Conservation (phyloP, 2,797 vertebrate species). For the Peromyscus attwateri region DNA sequence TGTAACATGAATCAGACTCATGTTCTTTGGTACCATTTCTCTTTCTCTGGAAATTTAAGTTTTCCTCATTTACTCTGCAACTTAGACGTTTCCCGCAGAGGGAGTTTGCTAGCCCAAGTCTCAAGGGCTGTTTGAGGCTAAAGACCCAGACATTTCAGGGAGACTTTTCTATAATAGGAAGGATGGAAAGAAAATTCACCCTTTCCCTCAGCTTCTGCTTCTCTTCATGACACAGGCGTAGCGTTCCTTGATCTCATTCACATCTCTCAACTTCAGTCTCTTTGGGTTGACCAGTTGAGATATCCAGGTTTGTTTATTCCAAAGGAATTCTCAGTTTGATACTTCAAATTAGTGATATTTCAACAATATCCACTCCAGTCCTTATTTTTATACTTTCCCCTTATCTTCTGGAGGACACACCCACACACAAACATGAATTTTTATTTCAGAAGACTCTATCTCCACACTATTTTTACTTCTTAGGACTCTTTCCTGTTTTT, state of each 20-base stretch:
- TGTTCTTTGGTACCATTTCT: not conserved
- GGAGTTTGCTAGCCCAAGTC: not conserved
- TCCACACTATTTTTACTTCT: not conserved
- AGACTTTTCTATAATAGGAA: constrained; percentile 45
- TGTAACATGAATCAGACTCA: not conserved
- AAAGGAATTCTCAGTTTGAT: not conserved
- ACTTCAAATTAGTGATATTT: constrained; percentile 21
- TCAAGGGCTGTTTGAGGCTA: not conserved
- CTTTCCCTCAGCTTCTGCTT: not conserved
- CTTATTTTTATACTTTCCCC: not conserved
- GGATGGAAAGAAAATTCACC: not conserved
- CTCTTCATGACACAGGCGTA: not conserved
- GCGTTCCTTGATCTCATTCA: not conserved
- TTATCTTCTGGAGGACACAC: not conserved
- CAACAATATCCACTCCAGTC: not conserved
- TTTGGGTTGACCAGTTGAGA: not conserved
- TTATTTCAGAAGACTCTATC: not conserved
- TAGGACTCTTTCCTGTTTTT: not conserved
- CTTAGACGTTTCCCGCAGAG: not conserved
- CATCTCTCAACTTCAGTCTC: not conserved
- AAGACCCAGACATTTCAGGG: not conserved
- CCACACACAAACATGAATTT: too few species aligned
- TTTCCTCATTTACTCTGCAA: not conserved
- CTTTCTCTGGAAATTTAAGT: constrained; percentile 29
- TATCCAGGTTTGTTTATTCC: not conserved